Evolutionary conservation across 2,113 vertebrate genomes (phyloP).

Genomic region (Centrocercus urophasianus): DNA sequence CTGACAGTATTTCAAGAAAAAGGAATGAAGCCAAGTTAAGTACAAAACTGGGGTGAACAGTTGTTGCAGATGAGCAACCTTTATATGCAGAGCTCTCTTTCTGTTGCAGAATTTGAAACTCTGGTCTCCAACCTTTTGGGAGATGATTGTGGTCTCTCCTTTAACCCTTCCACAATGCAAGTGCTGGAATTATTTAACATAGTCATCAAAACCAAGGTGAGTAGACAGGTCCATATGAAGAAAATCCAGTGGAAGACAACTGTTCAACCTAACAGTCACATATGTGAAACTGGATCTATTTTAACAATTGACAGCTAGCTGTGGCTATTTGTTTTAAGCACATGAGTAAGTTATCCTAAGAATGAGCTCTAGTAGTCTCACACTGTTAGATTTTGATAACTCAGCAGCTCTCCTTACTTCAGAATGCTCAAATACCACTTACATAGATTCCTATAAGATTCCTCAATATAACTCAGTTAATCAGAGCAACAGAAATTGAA

Average conservation of each 20-base stretch:
- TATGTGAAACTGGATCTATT: not conserved
- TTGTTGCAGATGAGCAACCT: not conserved
- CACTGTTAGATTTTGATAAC: not conserved
- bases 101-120: not conserved
- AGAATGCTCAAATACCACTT: not conserved
- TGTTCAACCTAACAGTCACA: not conserved
- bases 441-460: not conserved
- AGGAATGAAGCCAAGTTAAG: not conserved
- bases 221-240: not conserved
- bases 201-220: not conserved
- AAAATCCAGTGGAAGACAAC: not conserved
- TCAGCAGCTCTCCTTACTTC: not conserved
- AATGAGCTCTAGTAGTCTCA: not conserved
- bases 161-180: not conserved
- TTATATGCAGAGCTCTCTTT: not conserved
- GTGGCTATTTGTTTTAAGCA: not conserved
- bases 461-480: not conserved
- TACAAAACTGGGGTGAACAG: not conserved
- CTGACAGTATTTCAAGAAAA: not conserved
- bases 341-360: not conserved
- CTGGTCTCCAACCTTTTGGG: not conserved
- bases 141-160: not conserved
- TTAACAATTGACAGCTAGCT: not conserved
- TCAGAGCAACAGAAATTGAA: not conserved
- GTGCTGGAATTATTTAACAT: not conserved